Conservation (phyloP, 2,888 invertebrate species). For the Holacanthella duospinosa region DNA sequence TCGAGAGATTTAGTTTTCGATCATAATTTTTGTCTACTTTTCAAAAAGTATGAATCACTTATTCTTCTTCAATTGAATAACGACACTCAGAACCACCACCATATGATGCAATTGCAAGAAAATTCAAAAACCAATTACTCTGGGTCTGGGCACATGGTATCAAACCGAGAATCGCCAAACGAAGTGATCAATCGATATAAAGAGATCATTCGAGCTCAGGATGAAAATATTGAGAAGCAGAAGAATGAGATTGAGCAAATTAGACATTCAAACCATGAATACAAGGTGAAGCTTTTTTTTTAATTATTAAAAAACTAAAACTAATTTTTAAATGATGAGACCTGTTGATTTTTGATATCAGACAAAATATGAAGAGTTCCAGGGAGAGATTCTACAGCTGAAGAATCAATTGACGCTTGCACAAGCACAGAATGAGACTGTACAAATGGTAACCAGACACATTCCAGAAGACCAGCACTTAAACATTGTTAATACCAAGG, state of each 20-base stretch:
- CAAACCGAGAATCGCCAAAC: conserved; percentile 34
- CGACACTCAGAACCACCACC: conserved; percentile 7
- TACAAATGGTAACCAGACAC: conserved; percentile 15
- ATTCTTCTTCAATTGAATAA: conserved; percentile 32
- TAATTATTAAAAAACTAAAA: neutral
- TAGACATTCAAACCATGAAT: conserved; percentile 19
- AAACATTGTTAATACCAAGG: conserved; percentile 57
- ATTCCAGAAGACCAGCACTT: conserved; percentile 26
- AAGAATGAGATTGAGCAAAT: conserved; percentile 28
- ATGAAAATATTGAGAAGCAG: conserved; percentile 28
- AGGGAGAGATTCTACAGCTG: conserved; percentile 30
- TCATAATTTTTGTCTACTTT: conserved; percentile 85
- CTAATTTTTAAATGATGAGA: conserved; percentile 2
- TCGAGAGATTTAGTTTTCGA: conserved; percentile 76
- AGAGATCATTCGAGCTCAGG: conserved; percentile 33
- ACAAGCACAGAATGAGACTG: conserved; percentile 32
- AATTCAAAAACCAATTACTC: conserved; percentile 20
- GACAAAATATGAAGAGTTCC: conserved; percentile 30
- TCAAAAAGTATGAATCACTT: conserved; percentile 49
- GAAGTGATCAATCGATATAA: conserved; percentile 36
- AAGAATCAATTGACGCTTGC: conserved; percentile 35
- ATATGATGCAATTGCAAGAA: conserved; percentile 7
- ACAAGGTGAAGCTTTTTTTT: conserved; percentile 18
- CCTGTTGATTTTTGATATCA: conserved; percentile 10
- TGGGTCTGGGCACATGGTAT: conserved; percentile 29